Evolutionary conservation across 2,797 vertebrate species (phyloP), one percentile per base, ranked within the genome.

Genomic region (Brachyalestes nurse): DNA sequence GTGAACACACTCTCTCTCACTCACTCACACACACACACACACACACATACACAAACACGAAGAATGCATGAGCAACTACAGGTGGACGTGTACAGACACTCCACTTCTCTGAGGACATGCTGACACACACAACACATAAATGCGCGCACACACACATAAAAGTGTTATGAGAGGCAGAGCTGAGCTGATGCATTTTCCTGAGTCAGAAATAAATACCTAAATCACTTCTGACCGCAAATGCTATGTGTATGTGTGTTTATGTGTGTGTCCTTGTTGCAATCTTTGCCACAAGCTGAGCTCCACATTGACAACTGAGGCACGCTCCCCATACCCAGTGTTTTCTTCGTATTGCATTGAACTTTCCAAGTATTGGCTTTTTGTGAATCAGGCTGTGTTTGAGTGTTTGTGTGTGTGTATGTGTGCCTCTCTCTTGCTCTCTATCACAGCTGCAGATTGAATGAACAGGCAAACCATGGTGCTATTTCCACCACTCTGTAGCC

Each of bases 401-500:
- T 38, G 23, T 51, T 23, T 53, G 25, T 66, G 23, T 62, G 17
- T 49, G 17, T 34, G 17, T 49, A 45, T 23, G 42, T 51, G 28
- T 75, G 14, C 19, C 10, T 1, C 28, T 66, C 62, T 10, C 34
- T 17, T 19, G 0, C 21, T 42, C 64, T 40, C 49, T 7, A 62
- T 21, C 66, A 70, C 42, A 79, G 34, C 65, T 75, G 74, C 82
- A 79, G 82, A 79, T 42, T 66, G 38, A 66, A 66, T 42, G 34
- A 66, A 79, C 72, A 70, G 61, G 72, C 75, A 62, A 65, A 49
- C 77, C 81, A 75, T 64, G 66, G 67, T 75, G 82, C 82, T 75
- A 83, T 83, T 83, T 79, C 57, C 64, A 79, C 82, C 57, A 21
- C 40, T 77, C 73, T 67, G 49, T 25, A 34, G 72, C 65, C 64